A percentile compares a stretch with the other conserved stretches of the same genome.
These are phyloP conservation scores for Trissolcus basalis DNA, from an alignment of 1,140 invertebrate species.

Conservation along the genomic window DNA sequence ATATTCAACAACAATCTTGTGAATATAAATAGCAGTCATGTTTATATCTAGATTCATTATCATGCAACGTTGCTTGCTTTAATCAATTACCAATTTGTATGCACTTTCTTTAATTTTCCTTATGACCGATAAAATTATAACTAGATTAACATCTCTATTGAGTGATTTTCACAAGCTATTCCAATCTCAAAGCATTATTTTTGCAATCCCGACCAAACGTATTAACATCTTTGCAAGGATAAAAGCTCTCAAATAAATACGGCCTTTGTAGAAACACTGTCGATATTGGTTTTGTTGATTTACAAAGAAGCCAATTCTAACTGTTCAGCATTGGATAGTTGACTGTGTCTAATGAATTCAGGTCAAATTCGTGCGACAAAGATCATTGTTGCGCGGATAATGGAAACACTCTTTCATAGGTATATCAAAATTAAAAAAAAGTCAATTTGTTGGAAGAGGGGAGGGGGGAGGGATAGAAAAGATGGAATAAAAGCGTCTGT, in stretches of 20 bases:
- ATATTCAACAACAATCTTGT: no score
- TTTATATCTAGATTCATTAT: not conserved
- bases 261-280: conserved; percentile 35
- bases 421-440: conserved; percentile 23
- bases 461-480: conserved; percentile 21
- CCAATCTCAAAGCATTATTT: conserved; percentile 36
- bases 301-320: conserved; percentile 51
- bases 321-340: conserved; percentile 43
- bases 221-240: conserved; percentile 39
- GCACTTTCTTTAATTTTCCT: conserved; percentile 13
- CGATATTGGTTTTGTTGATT: conserved; percentile 45
- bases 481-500: conserved; percentile 47
- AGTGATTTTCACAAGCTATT: conserved; percentile 18
- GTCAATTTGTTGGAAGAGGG: not conserved
- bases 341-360: conserved; percentile 26
- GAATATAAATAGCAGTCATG: no score
- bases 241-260: conserved; percentile 46
- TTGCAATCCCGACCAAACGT: conserved; percentile 24
- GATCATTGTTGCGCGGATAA: conserved; percentile 44
- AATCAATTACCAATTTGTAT: conserved; percentile 8
- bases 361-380: conserved; percentile 44
- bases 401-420: conserved; percentile 37
- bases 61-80: not conserved
- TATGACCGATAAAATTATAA: conserved; percentile 18
- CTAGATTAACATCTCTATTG: conserved; percentile 18